A percentile compares a stretch with the other conserved stretches of the same genome.
These are phyloP conservation scores for Laupala kohalensis DNA, from an alignment of 1,140 invertebrate species.

Conservation along the genomic window DNA sequence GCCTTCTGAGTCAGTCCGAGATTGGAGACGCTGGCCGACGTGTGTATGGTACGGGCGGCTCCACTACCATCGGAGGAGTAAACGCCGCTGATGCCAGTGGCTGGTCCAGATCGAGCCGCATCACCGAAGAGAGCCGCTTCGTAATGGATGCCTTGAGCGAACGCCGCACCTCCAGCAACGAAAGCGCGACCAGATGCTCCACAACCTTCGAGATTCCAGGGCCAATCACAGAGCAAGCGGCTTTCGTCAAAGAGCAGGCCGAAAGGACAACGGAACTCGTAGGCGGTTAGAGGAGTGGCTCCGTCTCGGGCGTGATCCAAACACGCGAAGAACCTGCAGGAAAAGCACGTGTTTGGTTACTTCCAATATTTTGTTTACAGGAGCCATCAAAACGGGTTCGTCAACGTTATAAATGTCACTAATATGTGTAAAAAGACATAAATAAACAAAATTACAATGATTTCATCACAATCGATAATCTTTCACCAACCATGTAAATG, in stretches of 20 bases:
- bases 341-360: too few species aligned
- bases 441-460: too few species aligned
- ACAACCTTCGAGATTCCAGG: conserved; percentile 61
- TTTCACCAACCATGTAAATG: too few species aligned
- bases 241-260: conserved; percentile 64
- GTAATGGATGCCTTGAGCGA: neutral
- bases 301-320: conserved; percentile 53
- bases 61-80: neutral
- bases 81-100: conserved; percentile 5
- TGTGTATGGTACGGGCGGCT: neutral
- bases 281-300: conserved; percentile 41
- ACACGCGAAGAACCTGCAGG: conserved; percentile 58
- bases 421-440: too few species aligned
- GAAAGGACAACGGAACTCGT: conserved; percentile 73
- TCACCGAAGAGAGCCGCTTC: neutral
- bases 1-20: neutral
- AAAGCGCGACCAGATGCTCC: conserved; percentile 19
- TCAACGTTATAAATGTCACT: too few species aligned
- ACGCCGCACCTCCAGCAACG: neutral
- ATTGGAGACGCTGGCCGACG: neutral
- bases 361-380: too few species aligned
- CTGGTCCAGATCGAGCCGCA: too few species aligned
- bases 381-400: too few species aligned
- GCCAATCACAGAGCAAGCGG: conserved; percentile 64
- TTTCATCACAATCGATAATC: too few species aligned